Conservation (phyloP, 2,113 vertebrate genomes). For the Dromas ardeola region DNA sequence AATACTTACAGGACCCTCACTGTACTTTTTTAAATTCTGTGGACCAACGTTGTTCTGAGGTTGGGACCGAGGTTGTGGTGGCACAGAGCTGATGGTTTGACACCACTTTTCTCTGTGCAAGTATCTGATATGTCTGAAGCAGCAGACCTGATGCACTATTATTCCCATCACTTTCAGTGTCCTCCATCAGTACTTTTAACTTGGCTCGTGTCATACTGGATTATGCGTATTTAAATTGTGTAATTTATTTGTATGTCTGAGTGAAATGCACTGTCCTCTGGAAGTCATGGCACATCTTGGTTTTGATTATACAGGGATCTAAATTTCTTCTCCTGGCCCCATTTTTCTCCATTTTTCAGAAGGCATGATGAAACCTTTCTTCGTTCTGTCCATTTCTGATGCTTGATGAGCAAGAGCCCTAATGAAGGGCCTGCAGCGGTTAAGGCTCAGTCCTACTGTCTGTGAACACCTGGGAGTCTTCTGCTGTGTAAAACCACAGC, state of each 20-base stretch:
- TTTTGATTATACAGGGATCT: not conserved
- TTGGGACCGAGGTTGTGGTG: not conserved
- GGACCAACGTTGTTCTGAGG: not conserved
- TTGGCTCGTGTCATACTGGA: not conserved
- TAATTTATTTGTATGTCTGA: not conserved
- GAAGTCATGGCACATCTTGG: not conserved
- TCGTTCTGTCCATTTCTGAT: not conserved
- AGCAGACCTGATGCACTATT: not conserved
- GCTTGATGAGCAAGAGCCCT: not conserved
- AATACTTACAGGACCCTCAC: not conserved
- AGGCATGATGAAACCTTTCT: not conserved
- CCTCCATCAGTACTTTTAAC: not conserved
- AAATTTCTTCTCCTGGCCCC: not conserved
- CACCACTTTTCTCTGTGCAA: not conserved
- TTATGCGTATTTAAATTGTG: not conserved
- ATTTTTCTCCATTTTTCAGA: not conserved
- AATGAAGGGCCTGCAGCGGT: fast-evolving
- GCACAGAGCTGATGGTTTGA: not conserved
- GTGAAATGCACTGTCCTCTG: not conserved
- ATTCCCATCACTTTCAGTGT: not conserved
- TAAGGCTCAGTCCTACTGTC: not conserved
- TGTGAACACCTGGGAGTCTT: not conserved
- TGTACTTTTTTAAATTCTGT: not conserved
- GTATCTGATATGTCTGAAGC: not conserved
- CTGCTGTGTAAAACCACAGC: not conserved